These are phyloP conservation scores for Chirona hameri DNA, from an alignment of 2,888 invertebrate species.

Conservation along the genomic window DNA sequence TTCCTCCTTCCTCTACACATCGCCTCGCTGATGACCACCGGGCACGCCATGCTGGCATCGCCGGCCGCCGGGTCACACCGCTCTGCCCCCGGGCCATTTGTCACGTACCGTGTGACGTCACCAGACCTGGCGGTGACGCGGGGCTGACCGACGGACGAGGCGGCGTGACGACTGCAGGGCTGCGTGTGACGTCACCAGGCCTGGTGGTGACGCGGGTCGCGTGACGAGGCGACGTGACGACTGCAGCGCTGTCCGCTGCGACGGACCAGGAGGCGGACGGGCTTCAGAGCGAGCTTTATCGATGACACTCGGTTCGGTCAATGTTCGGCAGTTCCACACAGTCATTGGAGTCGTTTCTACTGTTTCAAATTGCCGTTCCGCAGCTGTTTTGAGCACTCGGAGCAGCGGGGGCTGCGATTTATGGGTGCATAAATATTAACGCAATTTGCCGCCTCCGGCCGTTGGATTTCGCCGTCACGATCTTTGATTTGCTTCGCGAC, in stretches of 20 bases:
- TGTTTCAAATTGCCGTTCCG: too few species aligned
- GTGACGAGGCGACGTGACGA: too few species aligned
- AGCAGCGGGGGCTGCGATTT: neutral
- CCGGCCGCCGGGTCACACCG: neutral
- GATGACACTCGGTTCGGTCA: neutral
- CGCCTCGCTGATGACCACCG: neutral
- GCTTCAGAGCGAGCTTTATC: neutral
- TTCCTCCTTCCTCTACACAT: neutral
- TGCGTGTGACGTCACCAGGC: too few species aligned
- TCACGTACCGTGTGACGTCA: neutral
- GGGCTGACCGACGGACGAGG: too few species aligned
- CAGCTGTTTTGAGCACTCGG: too few species aligned
- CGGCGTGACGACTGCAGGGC: too few species aligned
- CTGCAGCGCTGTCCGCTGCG: too few species aligned
- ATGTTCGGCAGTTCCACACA: neutral
- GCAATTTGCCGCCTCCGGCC: neutral
- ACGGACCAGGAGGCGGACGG: too few species aligned
- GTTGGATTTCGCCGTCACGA: neutral
- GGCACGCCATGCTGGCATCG: neutral
- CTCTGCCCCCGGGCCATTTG: neutral
- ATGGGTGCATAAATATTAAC: neutral
- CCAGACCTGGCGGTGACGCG: too few species aligned
- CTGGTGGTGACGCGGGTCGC: too few species aligned
- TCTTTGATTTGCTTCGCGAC: neutral
- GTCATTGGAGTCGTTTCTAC: neutral